Conservation (phyloP, 2,888 invertebrate species). For the Melanotus villosus region DNA sequence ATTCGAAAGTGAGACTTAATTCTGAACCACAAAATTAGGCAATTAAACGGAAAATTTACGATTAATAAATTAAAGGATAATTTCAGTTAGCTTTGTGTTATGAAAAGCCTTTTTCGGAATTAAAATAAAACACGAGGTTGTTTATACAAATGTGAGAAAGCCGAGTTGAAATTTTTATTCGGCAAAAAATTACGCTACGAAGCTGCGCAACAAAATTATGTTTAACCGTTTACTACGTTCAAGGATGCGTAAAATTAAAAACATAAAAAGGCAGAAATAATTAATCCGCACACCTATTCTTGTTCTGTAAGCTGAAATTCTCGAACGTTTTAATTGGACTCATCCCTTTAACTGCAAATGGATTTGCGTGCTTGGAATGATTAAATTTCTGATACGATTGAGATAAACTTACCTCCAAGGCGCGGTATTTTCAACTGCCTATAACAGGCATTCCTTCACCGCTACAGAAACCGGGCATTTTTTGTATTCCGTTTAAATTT, state of each 20-base stretch:
- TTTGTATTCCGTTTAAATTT: no score
- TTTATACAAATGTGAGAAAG: no score
- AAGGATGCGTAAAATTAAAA: slow-evolving; percentile 11
- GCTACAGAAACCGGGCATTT: background rate
- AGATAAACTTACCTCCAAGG: slow-evolving; percentile 17
- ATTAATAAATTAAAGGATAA: background rate
- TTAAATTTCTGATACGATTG: slow-evolving; percentile 32
- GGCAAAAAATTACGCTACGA: background rate
- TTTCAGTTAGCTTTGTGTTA: background rate
- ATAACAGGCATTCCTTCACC: background rate
- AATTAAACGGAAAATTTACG: background rate
- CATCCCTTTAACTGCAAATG: slow-evolving; percentile 29
- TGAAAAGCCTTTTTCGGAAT: background rate
- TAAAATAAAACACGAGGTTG: background rate
- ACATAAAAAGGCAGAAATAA: slow-evolving; percentile 11
- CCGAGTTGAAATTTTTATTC: no score
- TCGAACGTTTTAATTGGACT: slow-evolving; percentile 30
- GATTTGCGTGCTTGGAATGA: slow-evolving; percentile 32
- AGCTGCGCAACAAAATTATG: background rate
- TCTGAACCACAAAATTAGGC: background rate
- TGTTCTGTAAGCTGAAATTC: slow-evolving; percentile 17
- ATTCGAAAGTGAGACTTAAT: background rate
- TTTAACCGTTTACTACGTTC: background rate
- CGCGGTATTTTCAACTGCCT: slow-evolving; percentile 11
- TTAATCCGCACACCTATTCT: slow-evolving; percentile 20